Evolutionary conservation across 2,888 invertebrate species (phyloP), one percentile per base, ranked within the genome.

Genomic region (Cistogaster globosa): DNA sequence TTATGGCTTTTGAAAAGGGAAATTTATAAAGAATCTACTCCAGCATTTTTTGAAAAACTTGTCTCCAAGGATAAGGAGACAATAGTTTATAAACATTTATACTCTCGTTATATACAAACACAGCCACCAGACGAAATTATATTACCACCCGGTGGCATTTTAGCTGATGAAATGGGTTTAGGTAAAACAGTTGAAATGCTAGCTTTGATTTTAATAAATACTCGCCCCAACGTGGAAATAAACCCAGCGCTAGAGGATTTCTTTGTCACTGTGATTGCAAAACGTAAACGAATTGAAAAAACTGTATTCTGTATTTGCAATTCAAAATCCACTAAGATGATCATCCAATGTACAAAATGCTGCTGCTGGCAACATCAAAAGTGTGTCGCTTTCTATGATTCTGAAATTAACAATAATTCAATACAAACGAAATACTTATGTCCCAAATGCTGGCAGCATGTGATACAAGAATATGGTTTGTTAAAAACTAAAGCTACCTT

Each of bases 161-260:
- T 97, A 63, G 96, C 96, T 2, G 96, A 97, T 91, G 96, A 96
- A 92, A 96, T 96, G 96, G 96, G 97, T 0, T 92, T 97, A 32
- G 97, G 97, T 0, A 97, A 97, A 93, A 97, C 96, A 0, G 95
- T 97, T 0, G 96, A 97, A 92, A 94, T 96, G 14, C 89, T 97
- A 48, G 94, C 95, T 2, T 93, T 95, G 77, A 94, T 96, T 87
- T 90, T 96, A 69, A 90, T 93, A 3, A 93, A 96, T 90, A 93
- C 92, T 2, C 89, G 91, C 22, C 51, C 1, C 26, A 81, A 71
- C 53, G 78, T 48, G 85, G 87, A 11, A 74, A 75, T 14, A 87
- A 88, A 38, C 57, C 53, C 7, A 0, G 6, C 12, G 8, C 18
- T 78, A 14, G 36, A 75, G n/a, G 1, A 22, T 0, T 32, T 45